Evolutionary conservation across 2,888 invertebrate species (phyloP).

Genomic region (Trissonchulus sp.): DNA sequence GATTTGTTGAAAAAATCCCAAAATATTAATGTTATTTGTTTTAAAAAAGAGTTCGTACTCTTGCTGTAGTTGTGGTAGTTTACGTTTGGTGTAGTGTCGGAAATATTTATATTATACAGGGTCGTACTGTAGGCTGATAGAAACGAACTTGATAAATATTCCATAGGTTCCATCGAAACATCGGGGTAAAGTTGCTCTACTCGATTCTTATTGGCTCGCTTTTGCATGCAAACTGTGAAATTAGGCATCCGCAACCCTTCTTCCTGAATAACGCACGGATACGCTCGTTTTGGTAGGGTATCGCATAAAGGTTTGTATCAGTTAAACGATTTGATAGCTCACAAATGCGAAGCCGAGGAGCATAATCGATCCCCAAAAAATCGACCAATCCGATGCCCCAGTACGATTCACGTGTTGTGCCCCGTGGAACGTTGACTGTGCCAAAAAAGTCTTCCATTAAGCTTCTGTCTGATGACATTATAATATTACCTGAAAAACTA

Average conservation of each 20-base stretch:
- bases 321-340: neutral
- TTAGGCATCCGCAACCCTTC: conserved; percentile 3
- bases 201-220: conserved; percentile 6
- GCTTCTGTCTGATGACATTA: no score
- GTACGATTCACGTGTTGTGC: neutral
- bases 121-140: conserved; percentile 25
- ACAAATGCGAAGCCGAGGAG: neutral
- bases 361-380: conserved; percentile 9
- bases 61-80: neutral
- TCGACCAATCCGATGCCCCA: neutral
- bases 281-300: conserved; percentile 17
- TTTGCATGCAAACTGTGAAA: conserved; percentile 13
- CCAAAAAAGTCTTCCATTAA: no score
- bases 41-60: conserved; percentile 4
- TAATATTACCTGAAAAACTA: no score
- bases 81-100: neutral
- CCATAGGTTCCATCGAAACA: conserved; percentile 8
- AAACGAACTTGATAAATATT: conserved; percentile 17
- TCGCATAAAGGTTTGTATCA: conserved; percentile 14
- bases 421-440: conserved; percentile 19
- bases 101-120: conserved; percentile 20
- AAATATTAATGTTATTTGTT: neutral
- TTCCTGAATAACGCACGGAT: neutral
- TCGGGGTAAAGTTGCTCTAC: neutral
- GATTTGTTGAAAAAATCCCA: conserved; percentile 9